A percentile compares a stretch with the other conserved stretches of the same genome.
Conservation (phyloP, 2,888 invertebrate genomes). For the Mylabris sibirica region DNA sequence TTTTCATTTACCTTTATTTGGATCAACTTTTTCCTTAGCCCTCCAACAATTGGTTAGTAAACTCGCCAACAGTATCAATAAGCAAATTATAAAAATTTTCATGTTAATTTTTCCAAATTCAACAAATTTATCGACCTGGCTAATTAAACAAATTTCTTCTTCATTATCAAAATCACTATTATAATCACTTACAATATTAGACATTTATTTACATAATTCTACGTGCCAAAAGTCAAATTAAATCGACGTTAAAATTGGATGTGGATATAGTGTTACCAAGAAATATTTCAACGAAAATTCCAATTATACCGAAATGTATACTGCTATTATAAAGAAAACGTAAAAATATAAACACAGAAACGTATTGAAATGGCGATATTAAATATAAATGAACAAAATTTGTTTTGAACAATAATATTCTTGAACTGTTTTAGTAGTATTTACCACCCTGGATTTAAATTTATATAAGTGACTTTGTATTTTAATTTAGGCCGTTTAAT, state of each 20-base stretch:
- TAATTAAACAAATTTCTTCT: neutral
- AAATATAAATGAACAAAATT: constrained; percentile 3
- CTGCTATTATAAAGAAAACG: neutral
- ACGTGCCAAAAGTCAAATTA: neutral
- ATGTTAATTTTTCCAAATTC: neutral
- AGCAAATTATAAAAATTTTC: neutral
- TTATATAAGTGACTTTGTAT: neutral
- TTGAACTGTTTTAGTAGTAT: neutral
- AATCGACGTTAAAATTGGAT: neutral
- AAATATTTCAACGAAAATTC: neutral
- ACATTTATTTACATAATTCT: neutral
- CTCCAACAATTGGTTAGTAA: neutral
- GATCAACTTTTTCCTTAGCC: neutral
- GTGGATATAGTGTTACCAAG: neutral
- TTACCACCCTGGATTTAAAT: neutral
- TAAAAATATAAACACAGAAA: neutral
- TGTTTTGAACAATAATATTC: neutral
- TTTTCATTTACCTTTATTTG: neutral
- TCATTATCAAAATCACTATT: neutral
- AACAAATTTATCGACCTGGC: neutral
- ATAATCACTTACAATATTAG: neutral
- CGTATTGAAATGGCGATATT: neutral
- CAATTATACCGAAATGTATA: neutral
- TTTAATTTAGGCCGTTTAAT: neutral
- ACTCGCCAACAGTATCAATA: neutral